A percentile compares a stretch with the other conserved stretches of the same genome.
Evolutionary conservation across 2,797 vertebrate species (phyloP).

Genomic region (Streptopelia turtur): DNA sequence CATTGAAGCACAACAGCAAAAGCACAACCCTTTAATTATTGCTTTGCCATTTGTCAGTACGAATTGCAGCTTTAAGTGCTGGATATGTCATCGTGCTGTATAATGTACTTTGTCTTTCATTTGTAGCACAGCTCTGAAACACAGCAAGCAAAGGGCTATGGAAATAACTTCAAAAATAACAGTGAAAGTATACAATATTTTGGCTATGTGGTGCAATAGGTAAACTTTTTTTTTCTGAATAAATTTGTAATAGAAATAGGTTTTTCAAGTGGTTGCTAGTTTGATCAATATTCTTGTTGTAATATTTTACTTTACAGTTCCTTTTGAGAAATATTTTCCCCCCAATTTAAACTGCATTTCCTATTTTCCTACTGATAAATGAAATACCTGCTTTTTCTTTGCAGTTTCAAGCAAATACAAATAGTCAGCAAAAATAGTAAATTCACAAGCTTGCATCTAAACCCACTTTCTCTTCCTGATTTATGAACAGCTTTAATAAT

Average conservation of each 20-base stretch:
- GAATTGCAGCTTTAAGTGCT: not conserved
- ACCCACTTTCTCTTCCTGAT: not conserved
- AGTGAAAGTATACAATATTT: not conserved
- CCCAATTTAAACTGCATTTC: not conserved
- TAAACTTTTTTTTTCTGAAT: not conserved
- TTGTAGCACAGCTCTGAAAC: not conserved
- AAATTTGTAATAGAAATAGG: not conserved
- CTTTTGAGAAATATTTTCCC: not conserved
- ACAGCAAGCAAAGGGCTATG: not conserved
- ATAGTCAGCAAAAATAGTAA: not conserved
- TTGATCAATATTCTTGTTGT: not conserved
- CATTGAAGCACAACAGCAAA: not conserved
- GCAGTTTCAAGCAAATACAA: not conserved
- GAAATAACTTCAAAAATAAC: not conserved
- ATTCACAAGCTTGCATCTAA: not conserved
- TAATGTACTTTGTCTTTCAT: not conserved
- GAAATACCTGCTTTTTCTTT: not conserved
- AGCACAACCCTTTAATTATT: not conserved
- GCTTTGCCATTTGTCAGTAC: not conserved
- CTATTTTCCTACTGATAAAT: not conserved
- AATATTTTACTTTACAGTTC: not conserved
- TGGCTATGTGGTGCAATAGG: not conserved
- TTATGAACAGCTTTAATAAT: conserved; percentile 27
- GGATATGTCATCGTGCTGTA: not conserved
- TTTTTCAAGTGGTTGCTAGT: not conserved